phyloP scores from a whole-genome alignment of 2,113 vertebrate genomes.

The Stegostoma tigrinum region DNA sequence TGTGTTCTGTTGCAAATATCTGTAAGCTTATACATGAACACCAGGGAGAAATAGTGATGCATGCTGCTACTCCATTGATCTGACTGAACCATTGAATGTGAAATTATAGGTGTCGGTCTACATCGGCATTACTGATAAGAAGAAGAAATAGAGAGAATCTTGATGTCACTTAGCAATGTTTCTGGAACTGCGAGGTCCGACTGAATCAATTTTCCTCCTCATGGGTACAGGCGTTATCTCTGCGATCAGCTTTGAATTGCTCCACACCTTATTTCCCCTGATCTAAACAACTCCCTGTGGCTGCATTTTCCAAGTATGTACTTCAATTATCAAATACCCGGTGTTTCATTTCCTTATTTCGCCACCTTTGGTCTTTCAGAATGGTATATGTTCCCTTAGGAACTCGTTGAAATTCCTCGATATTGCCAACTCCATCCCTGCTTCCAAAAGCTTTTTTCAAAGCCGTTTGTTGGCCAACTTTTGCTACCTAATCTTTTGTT shows the following conservation, averaged over 20 bases:
- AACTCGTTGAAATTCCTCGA: neutral
- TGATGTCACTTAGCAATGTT: neutral
- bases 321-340: neutral
- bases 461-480: neutral
- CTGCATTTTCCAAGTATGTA: neutral
- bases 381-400: neutral
- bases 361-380: neutral
- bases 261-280: neutral
- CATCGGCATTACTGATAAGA: neutral
- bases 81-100: too few relatives aligned
- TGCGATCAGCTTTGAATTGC: neutral
- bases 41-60: too few relatives aligned
- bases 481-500: neutral
- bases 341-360: neutral
- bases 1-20: too few relatives aligned
- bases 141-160: neutral
- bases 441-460: neutral
- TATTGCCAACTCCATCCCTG: neutral
- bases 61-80: too few relatives aligned
- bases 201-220: neutral
- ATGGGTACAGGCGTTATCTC: neutral
- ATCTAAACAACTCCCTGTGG: neutral
- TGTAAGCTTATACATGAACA: too few relatives aligned
- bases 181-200: neutral
- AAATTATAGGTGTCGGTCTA: neutral